A percentile compares a stretch with the other conserved stretches of the same genome.
phyloP scores from a whole-genome alignment of 2,888 invertebrate species.

The Myopa tessellatipennis region DNA sequence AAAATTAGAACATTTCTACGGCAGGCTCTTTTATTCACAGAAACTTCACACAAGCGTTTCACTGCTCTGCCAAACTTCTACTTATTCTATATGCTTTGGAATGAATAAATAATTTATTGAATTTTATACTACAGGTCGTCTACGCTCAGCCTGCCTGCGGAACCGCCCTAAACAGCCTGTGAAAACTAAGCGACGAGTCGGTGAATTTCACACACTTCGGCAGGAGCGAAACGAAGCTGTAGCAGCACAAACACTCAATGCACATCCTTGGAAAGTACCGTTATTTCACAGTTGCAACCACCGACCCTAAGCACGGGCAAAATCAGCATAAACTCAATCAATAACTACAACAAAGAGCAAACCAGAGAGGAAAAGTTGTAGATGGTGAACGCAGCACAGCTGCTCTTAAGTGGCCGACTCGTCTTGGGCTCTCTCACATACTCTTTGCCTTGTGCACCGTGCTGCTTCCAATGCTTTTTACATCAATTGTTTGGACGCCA shows the following conservation, averaged over 20 bases:
- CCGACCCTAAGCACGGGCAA: constrained; percentile 1
- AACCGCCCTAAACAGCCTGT: constrained; percentile 70
- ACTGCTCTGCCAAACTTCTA: no score
- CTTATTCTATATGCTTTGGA: no score
- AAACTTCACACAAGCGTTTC: no score
- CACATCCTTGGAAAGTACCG: constrained; percentile 44
- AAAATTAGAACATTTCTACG: not conserved
- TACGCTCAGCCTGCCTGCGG: constrained; percentile 66
- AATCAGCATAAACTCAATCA: constrained; percentile 42
- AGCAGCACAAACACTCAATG: not conserved
- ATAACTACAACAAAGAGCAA: constrained; percentile 45
- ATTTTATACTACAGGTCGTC: constrained; percentile 54
- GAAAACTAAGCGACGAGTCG: constrained; percentile 68
- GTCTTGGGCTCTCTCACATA: not conserved
- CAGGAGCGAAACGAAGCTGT: constrained; percentile 8
- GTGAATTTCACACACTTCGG: constrained; percentile 61
- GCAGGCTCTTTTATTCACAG: not conserved
- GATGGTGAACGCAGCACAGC: constrained; percentile 38
- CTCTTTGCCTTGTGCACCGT: no score
- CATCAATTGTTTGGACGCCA: no score
- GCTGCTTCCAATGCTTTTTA: no score
- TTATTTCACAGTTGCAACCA: constrained; percentile 47
- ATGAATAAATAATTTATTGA: not conserved
- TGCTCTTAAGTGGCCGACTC: not conserved
- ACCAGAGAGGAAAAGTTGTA: no score